Evolutionary conservation across 2,888 invertebrate species (phyloP).

Genomic region (Agonopterix heracliana): DNA sequence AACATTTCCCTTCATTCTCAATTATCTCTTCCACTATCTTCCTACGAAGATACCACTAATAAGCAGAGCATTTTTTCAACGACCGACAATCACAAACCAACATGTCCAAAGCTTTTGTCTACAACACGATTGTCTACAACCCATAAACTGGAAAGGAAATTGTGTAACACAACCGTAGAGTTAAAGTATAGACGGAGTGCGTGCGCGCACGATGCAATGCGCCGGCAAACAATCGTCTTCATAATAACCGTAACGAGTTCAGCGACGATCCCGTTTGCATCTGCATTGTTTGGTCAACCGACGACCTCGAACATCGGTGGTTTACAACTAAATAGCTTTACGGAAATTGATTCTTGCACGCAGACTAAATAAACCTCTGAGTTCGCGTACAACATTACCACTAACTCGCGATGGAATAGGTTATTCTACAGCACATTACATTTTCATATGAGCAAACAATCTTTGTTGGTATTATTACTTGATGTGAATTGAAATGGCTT

Average conservation of each 20-base stretch:
- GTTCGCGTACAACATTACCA: constrained; percentile 1
- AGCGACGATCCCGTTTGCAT: constrained; percentile 47
- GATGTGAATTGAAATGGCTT: too few relatives aligned
- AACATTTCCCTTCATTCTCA: too few relatives aligned
- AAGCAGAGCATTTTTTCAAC: too few relatives aligned
- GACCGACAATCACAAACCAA: too few relatives aligned
- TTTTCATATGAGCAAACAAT: too few relatives aligned
- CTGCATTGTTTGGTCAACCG: constrained; percentile 38
- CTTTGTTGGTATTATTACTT: too few relatives aligned
- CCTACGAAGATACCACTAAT: too few relatives aligned
- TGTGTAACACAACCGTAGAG: constrained; percentile 43
- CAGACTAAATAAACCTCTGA: background rate
- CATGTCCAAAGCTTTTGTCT: background rate
- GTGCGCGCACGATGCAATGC: constrained; percentile 39
- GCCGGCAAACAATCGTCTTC: constrained; percentile 51
- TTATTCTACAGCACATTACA: too few relatives aligned
- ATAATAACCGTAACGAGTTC: constrained; percentile 61
- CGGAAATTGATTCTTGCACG: constrained; percentile 20
- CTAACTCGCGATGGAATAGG: background rate
- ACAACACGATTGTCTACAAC: background rate
- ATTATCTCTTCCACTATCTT: too few relatives aligned
- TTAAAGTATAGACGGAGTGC: constrained; percentile 33
- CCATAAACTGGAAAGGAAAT: constrained; percentile 30
- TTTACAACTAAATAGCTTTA: constrained; percentile 11
- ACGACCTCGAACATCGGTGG: constrained; percentile 1